Evolutionary conservation across 2,113 vertebrate genomes (phyloP).

Genomic region (Gallinago media): DNA sequence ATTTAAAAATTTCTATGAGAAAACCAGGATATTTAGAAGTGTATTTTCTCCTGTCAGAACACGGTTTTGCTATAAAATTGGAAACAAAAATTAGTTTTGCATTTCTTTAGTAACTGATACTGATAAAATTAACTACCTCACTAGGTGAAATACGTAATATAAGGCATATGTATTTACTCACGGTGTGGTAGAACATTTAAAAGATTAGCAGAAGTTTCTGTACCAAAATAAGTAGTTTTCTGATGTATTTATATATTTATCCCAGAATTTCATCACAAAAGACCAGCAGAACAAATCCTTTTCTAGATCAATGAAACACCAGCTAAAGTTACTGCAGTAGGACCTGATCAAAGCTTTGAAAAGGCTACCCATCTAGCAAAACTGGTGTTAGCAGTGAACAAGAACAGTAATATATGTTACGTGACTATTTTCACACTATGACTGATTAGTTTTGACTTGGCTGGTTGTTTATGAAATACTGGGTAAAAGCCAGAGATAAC

Average conservation of each 20-base stretch:
- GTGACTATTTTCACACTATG: background rate
- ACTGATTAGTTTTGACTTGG: constrained; percentile 8
- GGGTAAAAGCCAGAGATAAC: background rate
- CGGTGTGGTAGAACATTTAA: background rate
- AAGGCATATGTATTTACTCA: background rate
- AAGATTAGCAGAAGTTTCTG: background rate
- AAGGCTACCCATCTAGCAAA: background rate
- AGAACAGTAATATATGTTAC: background rate
- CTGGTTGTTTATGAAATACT: background rate
- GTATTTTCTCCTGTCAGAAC: background rate
- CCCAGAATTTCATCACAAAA: background rate
- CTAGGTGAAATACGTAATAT: background rate
- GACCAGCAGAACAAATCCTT: background rate
- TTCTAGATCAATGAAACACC: background rate
- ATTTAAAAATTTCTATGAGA: background rate
- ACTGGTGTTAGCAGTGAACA: background rate
- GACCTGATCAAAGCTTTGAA: background rate
- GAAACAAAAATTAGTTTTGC: background rate
- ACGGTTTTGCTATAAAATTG: background rate
- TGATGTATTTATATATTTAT: background rate
- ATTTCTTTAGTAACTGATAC: background rate
- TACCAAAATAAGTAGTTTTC: background rate
- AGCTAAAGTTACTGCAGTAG: background rate
- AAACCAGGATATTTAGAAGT: background rate
- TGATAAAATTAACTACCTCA: background rate